These are phyloP conservation scores for Xiphias gladius DNA, from an alignment of 2,113 vertebrate species.

Conservation along the genomic window DNA sequence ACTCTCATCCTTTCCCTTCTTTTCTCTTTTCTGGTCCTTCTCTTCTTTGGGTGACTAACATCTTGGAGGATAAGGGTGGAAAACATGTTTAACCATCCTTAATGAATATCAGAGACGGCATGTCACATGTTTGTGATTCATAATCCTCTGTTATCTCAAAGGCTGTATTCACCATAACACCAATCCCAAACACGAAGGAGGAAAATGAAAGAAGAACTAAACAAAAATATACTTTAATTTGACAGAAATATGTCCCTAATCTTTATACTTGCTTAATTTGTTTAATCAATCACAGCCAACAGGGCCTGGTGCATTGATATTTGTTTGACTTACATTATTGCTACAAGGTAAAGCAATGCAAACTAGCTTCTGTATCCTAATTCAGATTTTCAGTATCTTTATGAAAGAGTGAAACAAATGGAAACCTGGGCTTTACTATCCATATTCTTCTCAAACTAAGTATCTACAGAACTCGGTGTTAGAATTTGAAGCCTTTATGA, in stretches of 20 bases:
- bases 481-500: no score
- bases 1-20: not conserved
- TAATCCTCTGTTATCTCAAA: slow-evolving; percentile 60
- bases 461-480: no score
- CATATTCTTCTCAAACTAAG: no score
- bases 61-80: slow-evolving; percentile 51
- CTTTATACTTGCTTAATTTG: not conserved
- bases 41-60: slow-evolving; percentile 47
- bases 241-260: not conserved
- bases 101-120: slow-evolving; percentile 65
- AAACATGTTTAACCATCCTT: slow-evolving; percentile 38
- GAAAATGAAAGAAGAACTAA: slow-evolving; percentile 12
- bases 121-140: slow-evolving; percentile 60
- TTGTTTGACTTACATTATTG: no score
- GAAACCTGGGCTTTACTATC: no score
- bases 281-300: not conserved
- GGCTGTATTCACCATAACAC: slow-evolving; percentile 27
- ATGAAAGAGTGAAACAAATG: no score
- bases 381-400: no score
- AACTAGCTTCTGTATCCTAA: no score
- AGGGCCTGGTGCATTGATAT: no score
- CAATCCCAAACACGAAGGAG: slow-evolving; percentile 39
- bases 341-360: no score
- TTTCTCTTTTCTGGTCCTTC: not conserved
- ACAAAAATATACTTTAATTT: not conserved